Evolutionary conservation across 1,140 invertebrate species (phyloP), one percentile per base, ranked within the genome.

Genomic region (Apocrypta bakeri): DNA sequence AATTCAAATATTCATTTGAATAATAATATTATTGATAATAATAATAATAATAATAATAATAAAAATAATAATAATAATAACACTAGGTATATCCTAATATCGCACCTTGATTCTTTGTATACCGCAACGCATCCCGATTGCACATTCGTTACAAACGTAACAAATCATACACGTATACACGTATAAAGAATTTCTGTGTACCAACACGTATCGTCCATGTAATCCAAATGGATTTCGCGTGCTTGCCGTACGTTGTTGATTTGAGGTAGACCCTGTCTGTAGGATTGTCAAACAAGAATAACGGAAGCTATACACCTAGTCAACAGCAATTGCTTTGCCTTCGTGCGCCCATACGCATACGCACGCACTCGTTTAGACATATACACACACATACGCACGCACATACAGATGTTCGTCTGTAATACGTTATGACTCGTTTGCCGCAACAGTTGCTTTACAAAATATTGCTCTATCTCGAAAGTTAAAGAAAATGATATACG

Each of bases 211-310:
- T 56, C 17, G 48, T 21, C 11, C 17, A 42, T 42, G 17, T 14
- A 21, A 21, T 6, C 4, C 48, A 56, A 17, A 56, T 21, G 17
- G 17, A 17, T 56, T 56, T 81, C 79, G 73, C 83, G 82, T 33
- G 73, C 64, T 64, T 68, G 77, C 25, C 78, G 83, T 37, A n/a
- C n/a, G n/a, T 85, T 83, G 86, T 87, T 86, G 84, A 86, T 72
- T 87, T 90, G 90, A 90, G 89, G 87, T 91, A 90, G 89, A 88
- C 85, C 83, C 80, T 33, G 63, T 31, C 85, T 84, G 82, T 86
- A 90, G 86, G 85, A 89, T 85, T 88, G 86, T 87, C 82, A 79
- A 87, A 79, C 84, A 87, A 87, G 66, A 86, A 80, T 86, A 86
- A 87, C 78, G 87, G 85, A 86, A 85, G 86, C 76, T 85, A 88